Base-by-base conservation (phyloP, 2,888 invertebrate genomes). In the Idaea aversata region DNA sequence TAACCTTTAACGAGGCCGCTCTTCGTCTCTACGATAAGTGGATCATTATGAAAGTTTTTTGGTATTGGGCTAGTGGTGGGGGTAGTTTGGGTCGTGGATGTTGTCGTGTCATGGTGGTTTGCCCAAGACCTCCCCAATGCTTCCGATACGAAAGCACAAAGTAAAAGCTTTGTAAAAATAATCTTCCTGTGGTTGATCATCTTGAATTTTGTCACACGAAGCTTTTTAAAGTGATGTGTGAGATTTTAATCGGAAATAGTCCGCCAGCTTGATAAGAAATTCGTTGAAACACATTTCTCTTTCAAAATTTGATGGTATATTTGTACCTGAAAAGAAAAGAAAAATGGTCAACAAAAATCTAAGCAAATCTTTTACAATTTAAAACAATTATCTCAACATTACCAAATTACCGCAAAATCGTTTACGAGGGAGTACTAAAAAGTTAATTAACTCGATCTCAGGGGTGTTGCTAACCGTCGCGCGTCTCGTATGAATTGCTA, bases 1-100 rank as follows among this genome's bases (percentile, higher is more conserved):
- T 95, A 95, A 34, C 98, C 98, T 71, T 97, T 95, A 65, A 98
- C 95, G 68, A 96, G 94, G 0, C 98, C 98, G 78, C 95, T 96
- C 73, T 95, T 96, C 34, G 97, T 98, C 86, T 97, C 96, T 61
- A 98, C 97, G 65, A 97, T 95, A 70, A 97, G 93, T 0, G 97
- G 96, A 85, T 97, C 97, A 84, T 93, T 93, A 76, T 93, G 93
- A 72, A 93, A 89, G 74, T 93, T 93, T 77, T 91, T 93, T 65
- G 93, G 93, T 64, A 82, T 80, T 5, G 85, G 86, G 70, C 86
- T 92, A 59, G 93, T 93, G 15, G 91, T 93, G 2, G 93, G 91
- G 10, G 93, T 92, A 0, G 91, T 91, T 74, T 91, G 88, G 15
- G 93, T 93, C 0, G 93, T 92, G 5, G 93, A 92, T 1, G 93